phyloP scores from a whole-genome alignment of 2,888 invertebrate species.

The Hirtodrosophila duncani region DNA sequence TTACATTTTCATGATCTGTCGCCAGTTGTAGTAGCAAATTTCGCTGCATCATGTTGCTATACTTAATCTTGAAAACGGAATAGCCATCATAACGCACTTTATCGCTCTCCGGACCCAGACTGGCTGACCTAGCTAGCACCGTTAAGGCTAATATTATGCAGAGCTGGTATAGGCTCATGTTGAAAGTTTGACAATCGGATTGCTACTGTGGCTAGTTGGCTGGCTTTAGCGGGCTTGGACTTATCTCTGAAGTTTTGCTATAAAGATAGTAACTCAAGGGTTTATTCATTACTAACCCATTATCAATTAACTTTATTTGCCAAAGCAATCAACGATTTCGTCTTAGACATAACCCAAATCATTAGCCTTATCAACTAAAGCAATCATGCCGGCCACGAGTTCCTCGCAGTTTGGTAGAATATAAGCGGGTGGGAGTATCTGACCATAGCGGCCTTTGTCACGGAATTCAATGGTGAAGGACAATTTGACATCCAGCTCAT shows the following conservation, averaged over 20 bases:
- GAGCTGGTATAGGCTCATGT: neutral
- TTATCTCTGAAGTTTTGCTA: too few relatives aligned
- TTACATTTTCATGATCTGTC: constrained; percentile 24
- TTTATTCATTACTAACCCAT: neutral
- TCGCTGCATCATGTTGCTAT: constrained; percentile 78
- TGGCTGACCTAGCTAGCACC: neutral
- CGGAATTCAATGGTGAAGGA: constrained; percentile 81
- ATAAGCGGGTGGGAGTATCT: constrained; percentile 82
- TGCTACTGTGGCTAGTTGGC: too few relatives aligned
- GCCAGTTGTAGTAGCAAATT: constrained; percentile 49
- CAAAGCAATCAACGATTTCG: too few relatives aligned
- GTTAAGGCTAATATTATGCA: neutral
- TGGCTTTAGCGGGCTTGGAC: constrained; percentile 8
- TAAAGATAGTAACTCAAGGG: constrained; percentile 18
- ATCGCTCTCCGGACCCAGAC: neutral
- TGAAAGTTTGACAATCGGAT: neutral
- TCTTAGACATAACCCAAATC: constrained; percentile 76
- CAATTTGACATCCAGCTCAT: too few relatives aligned
- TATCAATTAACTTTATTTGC: too few relatives aligned
- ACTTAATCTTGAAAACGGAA: constrained; percentile 64
- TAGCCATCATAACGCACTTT: constrained; percentile 58
- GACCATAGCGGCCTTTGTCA: constrained; percentile 83
- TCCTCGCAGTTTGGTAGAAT: constrained; percentile 82
- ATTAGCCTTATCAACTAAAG: constrained; percentile 79
- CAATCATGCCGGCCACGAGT: constrained; percentile 79